Base-by-base conservation (phyloP, 2,888 invertebrate species). In the Cinara cedri region DNA sequence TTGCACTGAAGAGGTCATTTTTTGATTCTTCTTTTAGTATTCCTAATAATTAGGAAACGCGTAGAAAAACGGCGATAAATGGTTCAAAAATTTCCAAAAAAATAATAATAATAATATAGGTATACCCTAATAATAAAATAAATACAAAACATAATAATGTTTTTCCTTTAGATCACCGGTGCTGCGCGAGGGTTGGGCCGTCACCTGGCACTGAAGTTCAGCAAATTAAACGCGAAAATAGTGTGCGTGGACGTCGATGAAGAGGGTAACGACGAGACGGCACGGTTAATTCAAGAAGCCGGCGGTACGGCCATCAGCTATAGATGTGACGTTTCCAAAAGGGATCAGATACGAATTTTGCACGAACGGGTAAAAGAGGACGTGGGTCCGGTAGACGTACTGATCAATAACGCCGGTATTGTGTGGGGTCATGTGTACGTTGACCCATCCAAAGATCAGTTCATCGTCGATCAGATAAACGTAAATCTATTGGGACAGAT, bases 121-220 rank as follows among this genome's bases (percentile, higher is more conserved):
- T n/a, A n/a, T n/a, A n/a, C n/a, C n/a, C n/a, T n/a, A n/a, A n/a
- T n/a, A n/a, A n/a, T n/a, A n/a, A n/a, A 44, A 8, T 44, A 10
- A 26, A 60, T 2, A 14, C 13, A 57, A 19, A 60, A 26, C 13
- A 26, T 24, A 57, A 57, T 8, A 24, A 21, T 11, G 6, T 4
- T 62, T 1, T 34, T 44, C 49, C n/a, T 51, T 6, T 54, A 87
- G 87, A 85, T 88, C 51, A 88, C 87, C 24, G 88, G 88, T 44
- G 87, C 86, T 71, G 87, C 86, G 80, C 86, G 87, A 82, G 88
- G 88, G 24, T 84, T 88, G 81, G 88, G 88, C 6, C 85, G 87
- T 60, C 87, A 87, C 83, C 85, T 87, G 46, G 86, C 86, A 42
- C 82, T 86, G 54, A 84, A 85, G 71, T 84, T 88, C 81, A 86